Base-by-base conservation (phyloP, 2,888 invertebrate species). In the Linnaemya vulpina region DNA sequence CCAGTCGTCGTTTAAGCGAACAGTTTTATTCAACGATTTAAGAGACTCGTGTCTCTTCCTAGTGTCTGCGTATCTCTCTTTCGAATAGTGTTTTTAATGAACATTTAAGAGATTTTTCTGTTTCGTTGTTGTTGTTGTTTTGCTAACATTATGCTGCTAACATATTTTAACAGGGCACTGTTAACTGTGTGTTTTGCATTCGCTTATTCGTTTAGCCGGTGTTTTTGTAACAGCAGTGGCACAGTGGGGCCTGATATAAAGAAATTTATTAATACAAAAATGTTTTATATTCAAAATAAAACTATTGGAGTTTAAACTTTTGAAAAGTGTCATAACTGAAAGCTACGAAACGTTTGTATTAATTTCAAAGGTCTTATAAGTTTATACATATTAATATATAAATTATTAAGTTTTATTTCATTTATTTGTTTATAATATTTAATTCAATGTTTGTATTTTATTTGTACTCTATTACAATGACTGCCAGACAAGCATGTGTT, bases 61-160 rank as follows among this genome's bases (percentile, higher is more conserved):
- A 49, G 30, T 30, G 3, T 30, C 30, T 30, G n/a, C 30, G 2
- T 30, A 30, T 30, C 5, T 5, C 30, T 5, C 30, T 30, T 30
- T 30, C 5, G n/a, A n/a, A n/a, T n/a, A 15, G 49, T 60, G 13
- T 30, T 5, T 17, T 35, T 38, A 15, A 5, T 53, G 40, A 65
- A 67, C 60, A 68, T 74, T 68, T 22, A 80, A 80, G 49, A 76
- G 63, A n/a, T n/a, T n/a, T n/a, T n/a, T n/a, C n/a, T n/a, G n/a
- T 74, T 43, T 8, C 30, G 2, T 30, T 13, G 46, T 3, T 25
- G 1, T 15, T 35, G 8, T 46, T 35, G 15, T n/a, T 67, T 73
- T 77, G 30, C 77, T 77, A 60, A 30, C 7, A 63, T 4, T 1
- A n/a, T 25, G 22, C 17, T n/a, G n/a, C n/a, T n/a, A n/a, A n/a